Base-by-base conservation (phyloP, 2,113 vertebrate species). In the Globicephala melas region DNA sequence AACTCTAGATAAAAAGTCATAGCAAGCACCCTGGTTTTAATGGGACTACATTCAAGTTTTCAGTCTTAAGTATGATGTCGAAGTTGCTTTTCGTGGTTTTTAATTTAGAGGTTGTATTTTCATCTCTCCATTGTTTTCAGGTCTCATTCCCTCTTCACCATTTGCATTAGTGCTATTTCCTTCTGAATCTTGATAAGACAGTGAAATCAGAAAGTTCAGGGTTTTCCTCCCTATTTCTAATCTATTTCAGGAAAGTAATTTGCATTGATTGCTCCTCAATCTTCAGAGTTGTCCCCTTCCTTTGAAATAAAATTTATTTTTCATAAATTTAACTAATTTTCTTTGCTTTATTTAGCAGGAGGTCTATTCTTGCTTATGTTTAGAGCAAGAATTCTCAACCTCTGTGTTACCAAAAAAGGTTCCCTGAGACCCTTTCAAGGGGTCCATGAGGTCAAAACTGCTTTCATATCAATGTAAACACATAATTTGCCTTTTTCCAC, bases 261-360 rank as follows among this genome's bases (percentile, higher is more conserved):
- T 77, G 41, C 23, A 91, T 20, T 13, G 25, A n/a, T 15, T 63
- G 14, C 4, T 79, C 47, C 82, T 93, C 55, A 79, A 62, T 79
- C 47, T 87, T 93, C 55, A 79, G 68, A 71, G 36, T 7, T 70
- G 41, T 83, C 12, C 44, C 4, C 21, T 82, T 77, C 21, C 28
- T 71, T 50, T 84, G 33, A 92, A 85, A 31, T 83, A 13, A 95
- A 94, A 50, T 82, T 89, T 90, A 44, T 73, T 94, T 84, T 92
- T 82, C 18, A 70, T 36, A 96, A 92, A 67, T 50, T 62, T 50
- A 67, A 79, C 55, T 63, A 44, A 82, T 58, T 76, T 81, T 89
- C 31, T 95, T 96, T 91, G 76, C 33, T 82, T 82, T 83, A 83
- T 63, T 93, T 85, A 91, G 50, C 36, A 80, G 36, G 12, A 96